Base-by-base conservation (phyloP, 30 jellyfish, hydroid and myxozoan species). In the Chrysaora quinquecirrha region DNA sequence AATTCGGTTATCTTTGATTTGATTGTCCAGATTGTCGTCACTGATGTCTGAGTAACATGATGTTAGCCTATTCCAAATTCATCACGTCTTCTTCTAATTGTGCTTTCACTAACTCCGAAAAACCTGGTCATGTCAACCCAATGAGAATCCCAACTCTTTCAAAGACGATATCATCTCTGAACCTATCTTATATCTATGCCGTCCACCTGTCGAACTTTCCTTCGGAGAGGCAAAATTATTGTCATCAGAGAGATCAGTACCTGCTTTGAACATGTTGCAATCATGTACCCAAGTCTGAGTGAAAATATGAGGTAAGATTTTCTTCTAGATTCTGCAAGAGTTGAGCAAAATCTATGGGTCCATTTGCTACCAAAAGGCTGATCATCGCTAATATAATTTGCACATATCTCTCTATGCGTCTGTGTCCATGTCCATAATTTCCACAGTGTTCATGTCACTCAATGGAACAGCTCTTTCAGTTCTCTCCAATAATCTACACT, bases 271-370 rank as follows among this genome's bases (percentile, higher is more conserved):
- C n/a, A n/a, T n/a, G n/a, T 60, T 25, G 32, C 10, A 25, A 60
- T 10, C 33, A n/a, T 25, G 32, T 9, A 60, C 72, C 72, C 72
- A 60, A 60, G 32, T 60, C n/a, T n/a, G 72, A 6, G 33, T 60
- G 58, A 43, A 43, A 43, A 43, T 43, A 43, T 43, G 58, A 43
- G 16, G 58, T 16, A 43, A 43, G 58, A 16, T 43, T 43, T 43
- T 43, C 58, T 43, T 43, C 58, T 43, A 43, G 58, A 43, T 43
- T 43, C 58, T 43, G 58, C 58, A 43, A 43, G 58, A 43, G 58
- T 43, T 16, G 58, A 16, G 58, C 58, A 43, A 43, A 43, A 43
- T 9, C 16, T 43, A 6, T 43, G 58, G 9, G 58, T 16, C 58
- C 58, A 43, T 43, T 43, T 43, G 58, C 58, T 43, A 16, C 58